Percentiles rank a stretch among this genome's conserved stretches.
Conservation (phyloP, 2,888 invertebrate species). For the Acronicta aceris region DNA sequence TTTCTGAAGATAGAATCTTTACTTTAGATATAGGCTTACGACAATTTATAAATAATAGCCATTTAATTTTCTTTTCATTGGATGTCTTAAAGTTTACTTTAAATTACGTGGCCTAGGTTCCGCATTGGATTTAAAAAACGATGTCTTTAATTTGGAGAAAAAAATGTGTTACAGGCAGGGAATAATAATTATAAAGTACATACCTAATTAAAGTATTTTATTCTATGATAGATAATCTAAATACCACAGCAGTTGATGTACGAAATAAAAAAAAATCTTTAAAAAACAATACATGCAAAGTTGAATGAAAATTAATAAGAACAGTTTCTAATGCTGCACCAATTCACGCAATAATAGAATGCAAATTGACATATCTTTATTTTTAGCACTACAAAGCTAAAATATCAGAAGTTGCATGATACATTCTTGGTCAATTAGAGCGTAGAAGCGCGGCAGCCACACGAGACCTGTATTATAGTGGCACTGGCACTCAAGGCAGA, state of each 20-base stretch:
- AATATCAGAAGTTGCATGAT: constrained; percentile 77
- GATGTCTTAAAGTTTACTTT: no score
- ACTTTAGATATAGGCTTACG: no score
- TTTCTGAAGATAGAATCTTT: no score
- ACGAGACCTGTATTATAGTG: constrained; percentile 69
- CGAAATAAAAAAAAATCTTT: background rate
- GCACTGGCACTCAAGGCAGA: constrained; percentile 76
- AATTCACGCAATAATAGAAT: constrained; percentile 55
- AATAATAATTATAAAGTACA: no score
- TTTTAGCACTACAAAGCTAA: constrained; percentile 57
- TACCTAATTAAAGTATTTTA: no score
- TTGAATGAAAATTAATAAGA: constrained; percentile 24
- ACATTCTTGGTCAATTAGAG: constrained; percentile 86
- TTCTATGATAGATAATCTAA: background rate
- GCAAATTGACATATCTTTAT: constrained; percentile 54
- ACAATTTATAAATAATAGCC: no score
- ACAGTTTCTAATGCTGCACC: constrained; percentile 36
- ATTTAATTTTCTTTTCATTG: no score
- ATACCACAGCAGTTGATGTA: background rate
- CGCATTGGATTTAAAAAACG: no score
- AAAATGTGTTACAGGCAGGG: no score
- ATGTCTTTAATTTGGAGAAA: no score
- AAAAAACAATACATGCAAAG: constrained; percentile 28
- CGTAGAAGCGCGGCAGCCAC: constrained; percentile 75
- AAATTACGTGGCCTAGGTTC: no score